phyloP scores from a whole-genome alignment of 2,797 vertebrate species.

The Danio jaintianensis region DNA sequence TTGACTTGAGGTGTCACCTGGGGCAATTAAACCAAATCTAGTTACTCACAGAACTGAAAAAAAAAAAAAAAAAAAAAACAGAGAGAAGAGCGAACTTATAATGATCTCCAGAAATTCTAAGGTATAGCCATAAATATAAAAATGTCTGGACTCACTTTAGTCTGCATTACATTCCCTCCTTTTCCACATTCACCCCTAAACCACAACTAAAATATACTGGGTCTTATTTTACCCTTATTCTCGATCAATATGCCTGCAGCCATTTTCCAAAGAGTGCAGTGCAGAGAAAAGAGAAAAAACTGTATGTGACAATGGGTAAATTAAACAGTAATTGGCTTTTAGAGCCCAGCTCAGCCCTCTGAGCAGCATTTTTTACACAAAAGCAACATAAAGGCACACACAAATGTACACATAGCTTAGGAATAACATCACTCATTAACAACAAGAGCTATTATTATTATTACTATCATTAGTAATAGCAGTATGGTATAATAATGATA shows the following conservation, averaged over 20 bases:
- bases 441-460: no score
- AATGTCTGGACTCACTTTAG: slow-evolving; percentile 70
- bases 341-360: slow-evolving; percentile 64
- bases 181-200: not conserved
- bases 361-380: slow-evolving; percentile 43
- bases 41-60: slow-evolving; percentile 39
- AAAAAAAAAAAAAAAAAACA: slow-evolving; percentile 57
- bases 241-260: slow-evolving; percentile 70
- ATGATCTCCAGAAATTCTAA: slow-evolving; percentile 70
- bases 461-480: not conserved
- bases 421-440: no score
- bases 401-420: not conserved
- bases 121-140: slow-evolving; percentile 71
- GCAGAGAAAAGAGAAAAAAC: slow-evolving; percentile 68
- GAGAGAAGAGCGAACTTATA: slow-evolving; percentile 56
- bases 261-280: slow-evolving; percentile 61
- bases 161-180: not conserved
- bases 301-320: slow-evolving; percentile 74
- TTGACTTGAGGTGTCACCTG: slow-evolving; percentile 44
- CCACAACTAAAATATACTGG: slow-evolving; percentile 30
- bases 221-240: slow-evolving; percentile 64
- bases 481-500: slow-evolving; percentile 2
- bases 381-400: slow-evolving; percentile 12
- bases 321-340: slow-evolving; percentile 73
- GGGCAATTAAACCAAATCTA: slow-evolving; percentile 13